phyloP scores from a whole-genome alignment of 2,797 vertebrate species.

The Crenuchus spilurus region DNA sequence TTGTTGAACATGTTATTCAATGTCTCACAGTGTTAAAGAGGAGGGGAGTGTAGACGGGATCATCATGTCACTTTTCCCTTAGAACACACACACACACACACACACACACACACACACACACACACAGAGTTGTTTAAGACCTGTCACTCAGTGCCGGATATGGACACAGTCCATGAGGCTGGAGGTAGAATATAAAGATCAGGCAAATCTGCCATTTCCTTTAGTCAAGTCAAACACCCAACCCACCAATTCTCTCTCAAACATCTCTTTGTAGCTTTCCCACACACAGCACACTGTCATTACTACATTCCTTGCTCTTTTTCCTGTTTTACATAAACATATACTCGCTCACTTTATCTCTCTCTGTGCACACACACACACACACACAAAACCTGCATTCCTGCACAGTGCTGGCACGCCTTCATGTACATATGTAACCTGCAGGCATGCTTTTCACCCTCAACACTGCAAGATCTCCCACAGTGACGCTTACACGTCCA shows the following conservation, averaged over 20 bases:
- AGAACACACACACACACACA: slow-evolving; percentile 28
- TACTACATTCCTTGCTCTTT: not conserved
- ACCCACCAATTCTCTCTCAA: not conserved
- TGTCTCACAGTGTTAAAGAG: not conserved
- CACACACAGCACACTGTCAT: not conserved
- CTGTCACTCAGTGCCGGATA: not conserved
- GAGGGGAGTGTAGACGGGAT: not conserved
- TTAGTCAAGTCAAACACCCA: not conserved
- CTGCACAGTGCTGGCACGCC: not conserved
- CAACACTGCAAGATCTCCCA: not conserved
- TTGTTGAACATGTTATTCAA: not conserved
- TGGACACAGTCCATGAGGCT: not conserved
- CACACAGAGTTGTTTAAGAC: not conserved
- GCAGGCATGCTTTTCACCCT: slow-evolving; percentile 3
- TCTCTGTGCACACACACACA: not conserved
- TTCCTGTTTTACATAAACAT: slow-evolving; percentile 20
- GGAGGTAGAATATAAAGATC: not conserved
- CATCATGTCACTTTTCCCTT: not conserved
- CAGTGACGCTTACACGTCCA: not conserved
- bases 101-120: slow-evolving; percentile 11
- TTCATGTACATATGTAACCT: not conserved
- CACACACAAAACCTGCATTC: not conserved
- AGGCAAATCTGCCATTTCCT: not conserved
- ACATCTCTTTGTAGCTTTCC: too few relatives aligned
- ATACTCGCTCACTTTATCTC: not conserved